phyloP scores from a whole-genome alignment of 2,888 invertebrate species.

The Kryphioiulus occultus region DNA sequence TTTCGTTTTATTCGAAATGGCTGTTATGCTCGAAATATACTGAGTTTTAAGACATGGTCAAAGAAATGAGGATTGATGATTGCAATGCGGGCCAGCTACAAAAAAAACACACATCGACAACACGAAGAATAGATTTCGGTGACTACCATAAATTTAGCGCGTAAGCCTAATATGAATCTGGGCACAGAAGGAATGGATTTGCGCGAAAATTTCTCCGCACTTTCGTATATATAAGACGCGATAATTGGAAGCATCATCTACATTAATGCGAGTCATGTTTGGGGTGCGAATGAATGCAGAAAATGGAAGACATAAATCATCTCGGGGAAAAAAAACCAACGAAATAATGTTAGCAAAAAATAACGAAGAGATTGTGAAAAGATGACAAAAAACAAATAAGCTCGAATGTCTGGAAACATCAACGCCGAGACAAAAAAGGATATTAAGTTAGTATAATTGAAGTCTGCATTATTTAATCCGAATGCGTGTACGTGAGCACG shows the following conservation, averaged over 20 bases:
- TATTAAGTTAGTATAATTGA: constrained; percentile 5
- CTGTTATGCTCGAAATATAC: background rate
- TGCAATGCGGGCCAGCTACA: background rate
- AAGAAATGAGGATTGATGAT: constrained; percentile 1
- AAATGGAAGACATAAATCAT: constrained; percentile 37
- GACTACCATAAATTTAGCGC: background rate
- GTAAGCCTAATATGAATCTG: background rate
- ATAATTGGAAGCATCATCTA: background rate
- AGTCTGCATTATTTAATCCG: background rate
- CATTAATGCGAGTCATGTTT: background rate
- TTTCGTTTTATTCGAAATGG: too few species aligned
- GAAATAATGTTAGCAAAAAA: background rate
- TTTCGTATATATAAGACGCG: background rate
- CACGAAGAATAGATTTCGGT: background rate
- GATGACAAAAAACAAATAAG: constrained; percentile 45
- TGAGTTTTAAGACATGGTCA: background rate
- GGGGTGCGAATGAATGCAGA: background rate
- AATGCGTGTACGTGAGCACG: background rate
- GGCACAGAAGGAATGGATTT: background rate
- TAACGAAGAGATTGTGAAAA: background rate
- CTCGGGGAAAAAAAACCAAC: background rate
- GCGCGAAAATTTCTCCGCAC: background rate
- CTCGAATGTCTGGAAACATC: background rate
- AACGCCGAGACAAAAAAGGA: background rate
- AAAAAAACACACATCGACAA: background rate